Evolutionary conservation across 1,140 invertebrate species (phyloP), one percentile per base, ranked within the genome.

Genomic region (Drosophila parabipectinata): DNA sequence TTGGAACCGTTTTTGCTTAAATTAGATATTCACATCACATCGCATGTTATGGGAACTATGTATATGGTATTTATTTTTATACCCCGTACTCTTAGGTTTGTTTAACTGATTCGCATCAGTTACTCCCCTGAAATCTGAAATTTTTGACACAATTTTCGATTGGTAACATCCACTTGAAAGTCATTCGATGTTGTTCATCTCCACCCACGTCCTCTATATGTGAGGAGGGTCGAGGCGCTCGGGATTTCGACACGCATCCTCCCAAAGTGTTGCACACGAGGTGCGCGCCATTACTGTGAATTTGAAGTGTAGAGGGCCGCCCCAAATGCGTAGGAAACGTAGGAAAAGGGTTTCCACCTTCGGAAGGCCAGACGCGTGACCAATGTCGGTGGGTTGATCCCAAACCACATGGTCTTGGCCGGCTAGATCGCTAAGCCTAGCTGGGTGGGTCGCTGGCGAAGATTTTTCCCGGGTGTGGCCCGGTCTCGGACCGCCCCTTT

Each of bases 401-500:
- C 54, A 73, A 82, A 78, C 81, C 81, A 81, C 81, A 85, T 81
- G 82, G 81, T 26, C 44, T 77, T 62, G 50, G 76, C 39, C 37
- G 56, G 50, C 71, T 56, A 66, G 3, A 47, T 77, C 39, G 37
- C 55, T 81, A 81, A 81, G 67, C 61, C 57, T 3, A 3, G 5
- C 12, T 8, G 51, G 66, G 26, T 75, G 53, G 52, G 48, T 59
- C 37, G 50, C 53, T 18, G 48, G 12, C 32, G 47, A 12, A 26
- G n/a, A 37, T 47, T 34, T 34, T 34, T 48, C n/a, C 5, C 24
- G 9, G 10, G 10, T 37, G 9, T 10, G 12, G 32, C 3, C 21
- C 18, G 48, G 74, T 74, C 54, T 67, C 68, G 15, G 28, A 48
- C 59, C 24, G 12, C 62, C 69, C 53, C 71, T 59, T 64, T 66